Evolutionary conservation across 30 jellyfish, hydroid and myxozoan species (phyloP), one percentile per base, ranked within the genome.

Genomic region (Aurelia coerulea): DNA sequence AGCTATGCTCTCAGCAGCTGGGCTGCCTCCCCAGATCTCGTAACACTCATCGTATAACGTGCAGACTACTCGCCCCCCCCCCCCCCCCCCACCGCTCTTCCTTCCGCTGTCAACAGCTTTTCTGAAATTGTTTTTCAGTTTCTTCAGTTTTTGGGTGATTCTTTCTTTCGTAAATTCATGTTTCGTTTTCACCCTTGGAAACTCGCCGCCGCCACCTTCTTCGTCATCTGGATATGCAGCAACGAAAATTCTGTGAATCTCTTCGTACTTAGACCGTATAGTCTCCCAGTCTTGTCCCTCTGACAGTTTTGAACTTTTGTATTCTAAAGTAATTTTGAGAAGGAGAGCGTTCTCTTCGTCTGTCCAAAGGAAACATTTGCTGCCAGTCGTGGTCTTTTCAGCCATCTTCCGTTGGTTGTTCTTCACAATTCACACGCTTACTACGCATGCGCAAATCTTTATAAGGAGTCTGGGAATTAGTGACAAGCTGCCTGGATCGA

Each of bases 11-110:
- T 58, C 67, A 58, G 67, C 67, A 58, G 67, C 67, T 12, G 67
- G 67, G 67, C 67, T 12, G 29, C 67, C 67, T 1, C 67, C 67
- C 67, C 67, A 58, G 29, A 58, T 58, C 67, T 58, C 67, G 29
- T 58, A 58, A 18, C 67, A 58, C 29, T 58, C 67, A 14, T 58
- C 67, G 29, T 58, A 58, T 2, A 58, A 58, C 29, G 29, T 58
- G 67, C 67, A 58, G 29, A 58, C 67, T 8, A 58, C 67, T 58
- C 67, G 18, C n/a, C n/a, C n/a, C n/a, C n/a, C n/a, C n/a, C n/a
- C n/a, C n/a, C n/a, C n/a, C 3, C 67, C 67, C 4, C 67, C 67
- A 58, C 67, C 67, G 29, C 67, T 58, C 29, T 58, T 58, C 67
- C 67, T 58, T 58, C 67, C 67, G 29, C 67, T 58, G 6, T 58